Evolutionary conservation across 2,113 vertebrate genomes (phyloP), one percentile per base, ranked within the genome.

Genomic region (Rhinichthys klamathensis): DNA sequence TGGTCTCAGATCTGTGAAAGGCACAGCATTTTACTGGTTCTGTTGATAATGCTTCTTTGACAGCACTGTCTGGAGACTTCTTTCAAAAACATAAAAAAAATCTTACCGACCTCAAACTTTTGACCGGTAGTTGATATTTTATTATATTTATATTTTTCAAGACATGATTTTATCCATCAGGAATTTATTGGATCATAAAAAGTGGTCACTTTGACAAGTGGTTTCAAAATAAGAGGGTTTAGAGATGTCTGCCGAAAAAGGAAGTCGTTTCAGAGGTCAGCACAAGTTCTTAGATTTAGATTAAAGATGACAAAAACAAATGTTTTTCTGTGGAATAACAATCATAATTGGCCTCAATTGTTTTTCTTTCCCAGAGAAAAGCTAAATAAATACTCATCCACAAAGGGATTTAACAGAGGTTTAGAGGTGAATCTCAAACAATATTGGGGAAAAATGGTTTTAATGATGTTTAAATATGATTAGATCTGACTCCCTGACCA

Each of bases 401-500:
- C 9, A 12, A 23, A 41, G 67, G 1, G 35, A 41, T 70, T 10
- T 10, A 38, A 41, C 67, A 23, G 4, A 3, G 21, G 3, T 56
- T 56, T 56, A 56, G 54, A 18, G 54, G 6, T 70, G 67, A 76
- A 54, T 76, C 73, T 27, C 46, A 30, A 75, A 30, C 46, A 75
- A 30, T 27, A 51, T 23, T 23, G 54, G 54, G 18, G 3, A 21
- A 8, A 12, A 38, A 5, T 12, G 12, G 18, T 70, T 70, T 70
- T 41, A 70, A 70, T 69, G 3, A 69, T 67, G 65, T 23, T 23
- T 70, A 38, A 25, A 12, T 61, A 4, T 60, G 56, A n/a, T 21
- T 58, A 58, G 30, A 38, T 32, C 15, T 65, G 25, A 16, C 30
- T 69, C 16, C 30, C 16, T 23, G n/a, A 46, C 44, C 38, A 13